phyloP scores from a whole-genome alignment of 2,888 invertebrate genomes.

The Brachyptera putata region DNA sequence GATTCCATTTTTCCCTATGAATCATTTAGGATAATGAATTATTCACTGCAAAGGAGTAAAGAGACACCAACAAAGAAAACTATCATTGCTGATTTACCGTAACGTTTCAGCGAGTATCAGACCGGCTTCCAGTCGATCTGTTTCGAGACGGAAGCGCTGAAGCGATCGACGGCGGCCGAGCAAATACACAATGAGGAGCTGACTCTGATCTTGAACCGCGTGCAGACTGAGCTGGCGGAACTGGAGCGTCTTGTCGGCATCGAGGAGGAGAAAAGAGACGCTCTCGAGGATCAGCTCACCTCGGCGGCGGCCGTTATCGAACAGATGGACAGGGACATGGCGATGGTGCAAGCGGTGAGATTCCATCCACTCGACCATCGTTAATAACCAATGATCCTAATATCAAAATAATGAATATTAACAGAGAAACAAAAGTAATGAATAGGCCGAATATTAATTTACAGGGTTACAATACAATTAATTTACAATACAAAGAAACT shows the following conservation, averaged over 20 bases:
- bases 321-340: constrained; percentile 27
- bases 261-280: constrained; percentile 49
- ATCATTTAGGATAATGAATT: no score
- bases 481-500: no score
- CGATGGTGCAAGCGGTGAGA: constrained; percentile 21
- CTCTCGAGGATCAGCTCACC: constrained; percentile 12
- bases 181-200: constrained; percentile 63
- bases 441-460: no score
- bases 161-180: constrained; percentile 61
- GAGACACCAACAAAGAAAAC: no score
- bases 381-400: no score
- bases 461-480: no score
- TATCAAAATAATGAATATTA: not conserved
- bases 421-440: not conserved
- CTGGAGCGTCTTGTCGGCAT: constrained; percentile 42
- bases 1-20: no score
- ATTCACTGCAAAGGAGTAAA: no score
- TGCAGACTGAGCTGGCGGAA: constrained; percentile 6
- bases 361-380: no score
- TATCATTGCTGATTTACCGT: no score
- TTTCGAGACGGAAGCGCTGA: constrained; percentile 64
- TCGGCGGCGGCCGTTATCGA: constrained; percentile 16
- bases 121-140: no score
- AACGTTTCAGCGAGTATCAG: no score
- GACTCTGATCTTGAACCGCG: constrained; percentile 51